A percentile compares a stretch with the other conserved stretches of the same genome.
Conservation (phyloP, 1,140 invertebrate species). For the Brachionus manjavacas region DNA sequence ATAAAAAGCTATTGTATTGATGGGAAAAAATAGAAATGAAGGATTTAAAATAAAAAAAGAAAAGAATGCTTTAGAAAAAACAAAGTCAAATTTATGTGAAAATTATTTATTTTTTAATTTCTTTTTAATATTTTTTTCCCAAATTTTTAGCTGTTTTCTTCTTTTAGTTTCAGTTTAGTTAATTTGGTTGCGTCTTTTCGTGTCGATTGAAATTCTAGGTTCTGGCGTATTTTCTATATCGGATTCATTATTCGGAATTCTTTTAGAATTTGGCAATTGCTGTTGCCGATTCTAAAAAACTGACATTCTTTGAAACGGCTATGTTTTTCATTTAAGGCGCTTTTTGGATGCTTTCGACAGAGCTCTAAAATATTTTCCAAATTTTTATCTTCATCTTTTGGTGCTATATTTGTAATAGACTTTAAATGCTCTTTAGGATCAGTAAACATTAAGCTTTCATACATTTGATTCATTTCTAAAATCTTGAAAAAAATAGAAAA, state of each 20-base stretch:
- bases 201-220: background rate
- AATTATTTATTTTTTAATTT: background rate
- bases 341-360: background rate
- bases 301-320: background rate
- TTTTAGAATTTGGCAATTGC: background rate
- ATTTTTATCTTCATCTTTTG: no score
- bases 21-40: no score
- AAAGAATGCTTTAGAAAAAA: no score
- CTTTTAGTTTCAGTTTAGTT: background rate
- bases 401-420: no score
- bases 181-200: background rate
- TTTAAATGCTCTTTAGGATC: no score
- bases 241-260: background rate
- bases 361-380: background rate
- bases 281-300: background rate
- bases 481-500: no score
- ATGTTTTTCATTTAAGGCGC: background rate
- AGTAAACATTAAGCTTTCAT: no score
- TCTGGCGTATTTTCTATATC: background rate
- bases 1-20: no score
- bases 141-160: background rate
- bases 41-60: no score
- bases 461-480: no score
- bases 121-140: background rate
- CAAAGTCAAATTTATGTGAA: no score